Conservation (phyloP, 2,888 invertebrate species). For the Oligia strigilis region DNA sequence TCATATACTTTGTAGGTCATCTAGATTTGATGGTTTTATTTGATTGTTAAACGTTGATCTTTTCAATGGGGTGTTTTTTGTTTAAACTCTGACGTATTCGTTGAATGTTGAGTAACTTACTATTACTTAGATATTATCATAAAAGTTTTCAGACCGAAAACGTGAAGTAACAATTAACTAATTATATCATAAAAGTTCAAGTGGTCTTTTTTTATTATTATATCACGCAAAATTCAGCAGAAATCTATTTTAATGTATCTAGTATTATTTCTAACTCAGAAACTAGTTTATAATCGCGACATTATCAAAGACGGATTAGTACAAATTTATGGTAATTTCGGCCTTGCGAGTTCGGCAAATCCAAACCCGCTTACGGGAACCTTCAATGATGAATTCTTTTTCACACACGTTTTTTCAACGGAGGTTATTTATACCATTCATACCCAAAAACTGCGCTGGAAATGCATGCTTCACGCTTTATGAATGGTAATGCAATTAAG, state of each 20-base stretch:
- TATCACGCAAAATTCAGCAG: slow-evolving; percentile 14
- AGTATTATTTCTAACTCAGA: slow-evolving; percentile 14
- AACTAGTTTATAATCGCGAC: slow-evolving; percentile 35
- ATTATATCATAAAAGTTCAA: slow-evolving; percentile 27
- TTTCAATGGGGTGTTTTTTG: background rate
- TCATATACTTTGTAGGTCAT: slow-evolving; percentile 12
- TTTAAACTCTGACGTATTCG: background rate
- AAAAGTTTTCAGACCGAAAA: slow-evolving; percentile 48
- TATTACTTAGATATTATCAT: slow-evolving; percentile 21
- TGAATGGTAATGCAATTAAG: slow-evolving; percentile 58
- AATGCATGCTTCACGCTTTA: slow-evolving; percentile 57
- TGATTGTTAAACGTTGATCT: background rate
- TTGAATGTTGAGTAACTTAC: slow-evolving; percentile 19
- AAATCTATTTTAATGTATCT: slow-evolving; percentile 10
- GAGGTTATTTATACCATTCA: slow-evolving; percentile 45
- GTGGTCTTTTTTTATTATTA: slow-evolving; percentile 40
- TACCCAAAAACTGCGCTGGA: slow-evolving; percentile 27
- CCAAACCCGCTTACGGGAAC: slow-evolving; percentile 43
- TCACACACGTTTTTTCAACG: slow-evolving; percentile 21
- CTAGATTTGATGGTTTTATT: background rate
- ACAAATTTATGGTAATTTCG: slow-evolving; percentile 42
- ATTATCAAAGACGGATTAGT: slow-evolving; percentile 20
- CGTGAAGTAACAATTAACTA: slow-evolving; percentile 29
- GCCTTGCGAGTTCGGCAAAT: slow-evolving; percentile 41
- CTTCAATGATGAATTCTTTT: slow-evolving; percentile 51